Percentiles rank a stretch among this genome's conserved stretches.
These are phyloP conservation scores for Crepidodera aurea DNA, from an alignment of 2,888 invertebrate genomes.

Conservation along the genomic window DNA sequence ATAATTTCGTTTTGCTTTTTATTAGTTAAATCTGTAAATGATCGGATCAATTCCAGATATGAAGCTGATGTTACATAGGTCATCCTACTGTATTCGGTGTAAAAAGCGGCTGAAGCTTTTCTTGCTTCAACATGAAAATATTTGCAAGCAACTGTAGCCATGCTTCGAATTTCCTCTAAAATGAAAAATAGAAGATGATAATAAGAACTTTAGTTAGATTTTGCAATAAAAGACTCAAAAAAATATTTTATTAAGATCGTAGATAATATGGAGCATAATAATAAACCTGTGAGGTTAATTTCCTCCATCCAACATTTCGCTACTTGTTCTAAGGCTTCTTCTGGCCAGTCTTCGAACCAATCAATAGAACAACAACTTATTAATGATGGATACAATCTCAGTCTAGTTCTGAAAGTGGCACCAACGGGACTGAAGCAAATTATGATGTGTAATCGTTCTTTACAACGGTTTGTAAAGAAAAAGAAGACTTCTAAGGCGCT, in stretches of 20 bases:
- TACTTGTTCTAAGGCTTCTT: conserved; percentile 83
- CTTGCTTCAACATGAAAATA: conserved; percentile 86
- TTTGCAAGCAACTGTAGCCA: conserved; percentile 81
- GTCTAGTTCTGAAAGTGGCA: conserved; percentile 77
- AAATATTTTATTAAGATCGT: too few species aligned
- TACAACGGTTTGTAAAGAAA: conserved; percentile 80
- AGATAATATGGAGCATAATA: too few species aligned
- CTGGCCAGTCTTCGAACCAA: conserved; percentile 91
- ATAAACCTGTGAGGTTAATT: conserved; percentile 71
- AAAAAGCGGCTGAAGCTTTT: conserved; percentile 70
- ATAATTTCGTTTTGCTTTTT: conserved; percentile 77
- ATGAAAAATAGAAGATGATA: too few species aligned
- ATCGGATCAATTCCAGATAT: conserved; percentile 81
- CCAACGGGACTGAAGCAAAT: conserved; percentile 89
- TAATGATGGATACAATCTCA: conserved; percentile 82
- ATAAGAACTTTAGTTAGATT: too few species aligned
- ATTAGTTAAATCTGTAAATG: conserved; percentile 76
- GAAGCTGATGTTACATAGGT: conserved; percentile 88
- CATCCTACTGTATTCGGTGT: conserved; percentile 70
- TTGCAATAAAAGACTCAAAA: too few species aligned
- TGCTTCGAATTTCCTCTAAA: conserved; percentile 64
- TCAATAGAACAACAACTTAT: conserved; percentile 91
- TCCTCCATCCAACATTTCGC: conserved; percentile 80
- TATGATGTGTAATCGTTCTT: conserved; percentile 81
- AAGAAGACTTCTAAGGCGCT: conserved; percentile 76